Percentiles rank a stretch among this genome's conserved stretches.
phyloP scores from a whole-genome alignment of 2,797 vertebrate species.

The Nasua narica region DNA sequence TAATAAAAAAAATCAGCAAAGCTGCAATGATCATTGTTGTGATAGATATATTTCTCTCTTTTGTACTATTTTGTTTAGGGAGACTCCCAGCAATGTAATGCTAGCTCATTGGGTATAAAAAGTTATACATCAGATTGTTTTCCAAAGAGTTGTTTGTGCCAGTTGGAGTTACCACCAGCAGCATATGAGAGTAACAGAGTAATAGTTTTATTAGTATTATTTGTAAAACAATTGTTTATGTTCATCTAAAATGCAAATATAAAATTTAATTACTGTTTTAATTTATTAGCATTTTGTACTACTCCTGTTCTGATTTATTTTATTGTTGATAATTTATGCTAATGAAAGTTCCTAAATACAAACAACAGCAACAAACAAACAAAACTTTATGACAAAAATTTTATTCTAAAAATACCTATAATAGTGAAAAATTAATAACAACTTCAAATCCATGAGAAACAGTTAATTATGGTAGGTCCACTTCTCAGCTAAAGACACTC shows the following conservation, averaged over 20 bases:
- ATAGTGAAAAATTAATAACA: neutral
- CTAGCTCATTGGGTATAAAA: neutral
- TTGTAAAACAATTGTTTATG: neutral
- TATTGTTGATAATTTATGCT: neutral
- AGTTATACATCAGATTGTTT: neutral
- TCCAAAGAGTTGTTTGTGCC: neutral
- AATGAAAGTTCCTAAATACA: neutral
- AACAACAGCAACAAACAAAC: neutral
- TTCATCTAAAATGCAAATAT: neutral
- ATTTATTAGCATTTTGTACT: neutral
- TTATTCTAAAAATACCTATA: neutral
- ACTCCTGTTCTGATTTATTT: neutral
- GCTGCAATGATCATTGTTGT: neutral
- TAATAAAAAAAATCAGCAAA: constrained; percentile 4
- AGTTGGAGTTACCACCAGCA: neutral
- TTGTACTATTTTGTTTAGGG: neutral
- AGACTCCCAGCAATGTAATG: neutral
- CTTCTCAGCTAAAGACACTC: neutral
- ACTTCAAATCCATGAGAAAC: neutral
- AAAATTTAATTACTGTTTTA: neutral
- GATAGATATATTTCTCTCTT: neutral
- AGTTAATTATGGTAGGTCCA: neutral
- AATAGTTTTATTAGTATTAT: neutral
- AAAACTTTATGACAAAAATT: neutral
- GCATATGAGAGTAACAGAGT: neutral